Evolutionary conservation across 2,113 vertebrate genomes (phyloP).

Genomic region (Prionailurus viverrinus): DNA sequence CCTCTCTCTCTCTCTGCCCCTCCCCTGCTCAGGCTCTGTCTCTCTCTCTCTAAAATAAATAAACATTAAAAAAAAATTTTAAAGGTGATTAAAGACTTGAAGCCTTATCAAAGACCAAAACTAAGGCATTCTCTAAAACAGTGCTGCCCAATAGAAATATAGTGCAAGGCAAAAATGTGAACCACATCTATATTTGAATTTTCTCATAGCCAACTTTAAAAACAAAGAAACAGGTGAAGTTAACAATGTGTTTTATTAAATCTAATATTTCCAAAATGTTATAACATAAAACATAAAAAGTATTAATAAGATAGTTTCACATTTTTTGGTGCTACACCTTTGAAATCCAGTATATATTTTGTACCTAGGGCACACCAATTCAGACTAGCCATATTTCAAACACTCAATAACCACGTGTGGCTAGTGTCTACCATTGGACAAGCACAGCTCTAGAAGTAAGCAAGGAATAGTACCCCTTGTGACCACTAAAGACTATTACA

Average conservation of each 20-base stretch:
- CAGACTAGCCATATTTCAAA: neutral
- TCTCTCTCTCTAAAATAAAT: no score
- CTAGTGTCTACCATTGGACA: neutral
- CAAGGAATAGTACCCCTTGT: neutral
- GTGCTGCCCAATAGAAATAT: neutral
- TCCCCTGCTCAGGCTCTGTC: no score
- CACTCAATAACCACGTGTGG: neutral
- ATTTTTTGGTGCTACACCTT: neutral
- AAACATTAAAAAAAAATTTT: no score
- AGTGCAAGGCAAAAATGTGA: neutral
- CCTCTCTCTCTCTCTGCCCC: no score
- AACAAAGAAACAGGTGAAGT: neutral
- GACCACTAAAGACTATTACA: neutral
- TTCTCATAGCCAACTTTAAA: neutral
- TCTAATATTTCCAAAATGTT: neutral
- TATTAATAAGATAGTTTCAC: neutral
- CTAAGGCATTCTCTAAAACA: conserved; percentile 23
- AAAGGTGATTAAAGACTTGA: neutral
- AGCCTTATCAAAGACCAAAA: neutral
- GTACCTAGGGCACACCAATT: neutral
- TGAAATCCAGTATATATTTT: neutral
- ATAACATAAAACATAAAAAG: neutral
- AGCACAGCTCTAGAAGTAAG: neutral
- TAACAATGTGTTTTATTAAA: neutral
- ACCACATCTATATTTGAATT: neutral